A percentile compares a stretch with the other conserved stretches of the same genome.
These are phyloP conservation scores for Oxytorus armatus DNA, from an alignment of 2,888 invertebrate genomes.

Conservation along the genomic window DNA sequence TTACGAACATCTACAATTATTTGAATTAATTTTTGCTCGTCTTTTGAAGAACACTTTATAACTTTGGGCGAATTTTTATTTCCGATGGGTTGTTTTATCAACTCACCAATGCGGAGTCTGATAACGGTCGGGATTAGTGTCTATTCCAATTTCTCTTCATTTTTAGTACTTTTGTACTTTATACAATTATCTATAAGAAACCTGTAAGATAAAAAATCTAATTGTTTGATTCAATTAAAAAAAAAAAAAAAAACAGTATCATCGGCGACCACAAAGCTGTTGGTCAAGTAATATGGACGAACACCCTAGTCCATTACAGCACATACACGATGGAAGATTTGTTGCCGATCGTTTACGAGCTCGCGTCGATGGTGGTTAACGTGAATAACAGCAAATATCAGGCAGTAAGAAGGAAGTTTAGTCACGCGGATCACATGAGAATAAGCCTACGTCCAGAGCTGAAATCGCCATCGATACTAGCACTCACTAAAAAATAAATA, in stretches of 20 bases:
- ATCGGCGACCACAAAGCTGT: slow-evolving; percentile 82
- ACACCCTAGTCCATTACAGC: slow-evolving; percentile 91
- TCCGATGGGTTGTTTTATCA: too few species aligned
- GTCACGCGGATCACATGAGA: slow-evolving; percentile 86
- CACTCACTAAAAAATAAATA: slow-evolving; percentile 69
- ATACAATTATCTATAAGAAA: too few species aligned
- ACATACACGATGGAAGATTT: slow-evolving; percentile 90
- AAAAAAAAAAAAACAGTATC: slow-evolving; percentile 71
- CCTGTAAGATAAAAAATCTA: too few species aligned
- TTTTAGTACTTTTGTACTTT: too few species aligned
- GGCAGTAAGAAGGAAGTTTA: slow-evolving; percentile 89
- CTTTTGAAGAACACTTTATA: too few species aligned
- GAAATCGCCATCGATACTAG: slow-evolving; percentile 82
- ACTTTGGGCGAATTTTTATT: too few species aligned
- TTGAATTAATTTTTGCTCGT: too few species aligned
- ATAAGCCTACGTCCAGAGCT: slow-evolving; percentile 88
- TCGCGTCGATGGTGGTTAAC: slow-evolving; percentile 89
- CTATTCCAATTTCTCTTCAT: too few species aligned
- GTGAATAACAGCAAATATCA: slow-evolving; percentile 90
- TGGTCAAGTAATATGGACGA: slow-evolving; percentile 88
- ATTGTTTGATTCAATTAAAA: too few species aligned
- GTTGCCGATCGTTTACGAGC: slow-evolving; percentile 88
- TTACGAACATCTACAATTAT: too few species aligned
- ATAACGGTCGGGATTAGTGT: too few species aligned
- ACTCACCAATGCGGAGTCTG: too few species aligned